Base-by-base conservation (phyloP, 1,140 invertebrate genomes). In the Ceratina australensis region DNA sequence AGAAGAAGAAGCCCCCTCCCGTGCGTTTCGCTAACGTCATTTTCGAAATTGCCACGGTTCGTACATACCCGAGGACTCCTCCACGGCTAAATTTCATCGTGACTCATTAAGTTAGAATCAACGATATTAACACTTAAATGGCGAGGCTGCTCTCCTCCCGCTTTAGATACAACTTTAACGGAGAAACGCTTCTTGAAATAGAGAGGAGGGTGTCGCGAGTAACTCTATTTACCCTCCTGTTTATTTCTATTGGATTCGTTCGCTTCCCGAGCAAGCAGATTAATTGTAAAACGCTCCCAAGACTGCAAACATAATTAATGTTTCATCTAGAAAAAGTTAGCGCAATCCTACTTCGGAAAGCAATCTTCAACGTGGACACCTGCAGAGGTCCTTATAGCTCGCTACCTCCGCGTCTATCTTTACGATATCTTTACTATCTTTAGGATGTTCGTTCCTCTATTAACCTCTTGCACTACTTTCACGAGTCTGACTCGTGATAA, bases 1-100 rank as follows among this genome's bases (percentile, higher is more conserved):
- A 8, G 54, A 75, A 57, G 63, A 67, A 56, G 52, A 10, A 42
- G 5, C 33, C 33, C 50, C 47, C 10, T 22, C 28, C 5, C 28
- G 2, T 33, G 22, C 22, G 68, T 59, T 47, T 71, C 54, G 67
- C n/a, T 69, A 56, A 69, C 33, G 54, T 42, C 68, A 28, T 47
- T 71, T 71, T 59, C 7, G 28, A 71, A 71, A 71, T 69, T 56
- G 50, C 66, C n/a, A 10, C 0, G n/a, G 7, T 33, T 65, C 64
- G 1, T 10, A 42, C 28, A 3, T 18, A 52, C 50, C 50, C 3
- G 2, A 0, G 52, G 64, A n/a, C 18, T 26, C n/a, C 20, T 42
- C 13, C 24, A 8, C 20, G 3, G 8, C 65, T 20, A 20, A 28
- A 63, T 63, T 72, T 73, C 15, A 54, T 64, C 60, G 47, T 7